phyloP scores from a whole-genome alignment of 2,797 vertebrate species.

The Nyctalus aviator region DNA sequence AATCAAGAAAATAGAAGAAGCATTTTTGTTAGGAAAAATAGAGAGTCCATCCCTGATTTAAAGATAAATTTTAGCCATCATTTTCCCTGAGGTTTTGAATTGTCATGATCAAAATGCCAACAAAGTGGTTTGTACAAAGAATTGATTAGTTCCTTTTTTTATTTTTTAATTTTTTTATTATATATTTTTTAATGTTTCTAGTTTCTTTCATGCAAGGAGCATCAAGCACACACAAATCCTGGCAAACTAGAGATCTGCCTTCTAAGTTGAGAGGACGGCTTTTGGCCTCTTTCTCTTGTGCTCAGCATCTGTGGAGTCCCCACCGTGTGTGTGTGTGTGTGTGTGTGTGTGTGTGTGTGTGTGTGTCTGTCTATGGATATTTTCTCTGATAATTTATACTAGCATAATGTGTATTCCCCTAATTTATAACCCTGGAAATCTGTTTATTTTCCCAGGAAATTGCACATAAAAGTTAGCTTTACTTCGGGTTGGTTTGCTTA shows the following conservation, averaged over 20 bases:
- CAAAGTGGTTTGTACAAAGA: not conserved
- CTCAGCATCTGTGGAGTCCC: not conserved
- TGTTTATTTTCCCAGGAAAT: not conserved
- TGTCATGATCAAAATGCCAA: constrained; percentile 23
- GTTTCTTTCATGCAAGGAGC: not conserved
- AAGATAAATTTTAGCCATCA: not conserved
- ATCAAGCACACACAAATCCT: not conserved
- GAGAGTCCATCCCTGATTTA: not conserved
- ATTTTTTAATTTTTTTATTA: no score
- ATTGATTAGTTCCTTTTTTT: constrained; percentile 18
- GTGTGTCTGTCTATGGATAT: not conserved
- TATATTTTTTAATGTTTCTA: constrained; percentile 12
- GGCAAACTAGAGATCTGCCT: not conserved
- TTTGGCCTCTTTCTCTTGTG: not conserved
- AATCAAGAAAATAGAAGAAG: not conserved
- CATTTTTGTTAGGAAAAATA: constrained; percentile 51
- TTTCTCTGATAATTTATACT: constrained; percentile 29
- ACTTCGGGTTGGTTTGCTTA: not conserved
- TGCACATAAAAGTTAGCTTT: not conserved
- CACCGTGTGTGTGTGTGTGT: not conserved
- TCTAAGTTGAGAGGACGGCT: not conserved
- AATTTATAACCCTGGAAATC: constrained; percentile 21
- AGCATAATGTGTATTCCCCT: not conserved
- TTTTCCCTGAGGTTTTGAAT: constrained; percentile 57
- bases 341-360: not conserved